Evolutionary conservation across 2,113 vertebrate genomes (phyloP).

Genomic region (Ammodytes dubius): DNA sequence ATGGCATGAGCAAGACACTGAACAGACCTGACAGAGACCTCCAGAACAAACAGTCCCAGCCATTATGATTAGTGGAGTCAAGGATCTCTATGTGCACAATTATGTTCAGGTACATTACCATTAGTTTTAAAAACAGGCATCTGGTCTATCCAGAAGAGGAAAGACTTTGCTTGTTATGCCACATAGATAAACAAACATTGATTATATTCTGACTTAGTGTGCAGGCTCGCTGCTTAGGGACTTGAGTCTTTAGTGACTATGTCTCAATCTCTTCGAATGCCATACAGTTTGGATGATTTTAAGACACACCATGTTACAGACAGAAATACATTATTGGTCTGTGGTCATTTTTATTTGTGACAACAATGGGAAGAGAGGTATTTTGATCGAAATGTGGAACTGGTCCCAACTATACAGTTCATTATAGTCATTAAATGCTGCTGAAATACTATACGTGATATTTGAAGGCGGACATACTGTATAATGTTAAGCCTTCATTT

Average conservation of each 20-base stretch:
- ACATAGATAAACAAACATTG: conserved; percentile 19
- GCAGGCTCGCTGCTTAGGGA: not conserved
- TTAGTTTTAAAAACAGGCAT: conserved; percentile 41
- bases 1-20: conserved; percentile 5
- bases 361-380: not conserved
- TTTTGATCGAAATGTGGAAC: not conserved
- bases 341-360: not conserved
- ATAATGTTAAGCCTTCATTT: too few species aligned
- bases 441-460: not conserved
- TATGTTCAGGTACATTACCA: conserved; percentile 43
- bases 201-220: conserved; percentile 8
- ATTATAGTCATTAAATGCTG: not conserved
- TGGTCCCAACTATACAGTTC: not conserved
- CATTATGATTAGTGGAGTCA: conserved; percentile 57
- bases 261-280: not conserved
- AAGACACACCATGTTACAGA: not conserved
- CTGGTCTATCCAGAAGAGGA: conserved; percentile 6
- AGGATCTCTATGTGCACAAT: conserved; percentile 33
- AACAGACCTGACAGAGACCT: conserved; percentile 20
- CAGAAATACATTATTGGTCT: not conserved
- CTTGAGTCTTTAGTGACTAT: not conserved
- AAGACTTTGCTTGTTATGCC: conserved; percentile 13
- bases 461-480: not conserved
- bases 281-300: not conserved
- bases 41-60: conserved; percentile 19